These are phyloP conservation scores for Samia ricini DNA, from an alignment of 1,140 invertebrate genomes.

Conservation along the genomic window DNA sequence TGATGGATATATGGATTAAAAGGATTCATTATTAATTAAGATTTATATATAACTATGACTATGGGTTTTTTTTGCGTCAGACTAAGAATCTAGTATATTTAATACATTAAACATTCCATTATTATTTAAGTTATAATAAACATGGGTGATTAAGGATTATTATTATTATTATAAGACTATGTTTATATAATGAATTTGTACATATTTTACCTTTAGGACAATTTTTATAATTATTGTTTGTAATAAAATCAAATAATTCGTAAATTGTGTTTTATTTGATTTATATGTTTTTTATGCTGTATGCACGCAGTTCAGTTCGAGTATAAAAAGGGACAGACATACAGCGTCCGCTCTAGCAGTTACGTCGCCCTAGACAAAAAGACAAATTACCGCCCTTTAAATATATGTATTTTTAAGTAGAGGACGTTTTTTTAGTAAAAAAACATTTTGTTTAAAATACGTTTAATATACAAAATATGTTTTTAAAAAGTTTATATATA, in stretches of 20 bases:
- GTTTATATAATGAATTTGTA: conserved; percentile 9
- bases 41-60: neutral
- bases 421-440: no score
- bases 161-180: conserved; percentile 11
- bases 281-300: no score
- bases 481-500: no score
- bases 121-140: conserved; percentile 3
- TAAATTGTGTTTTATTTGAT: neutral
- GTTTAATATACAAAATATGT: no score
- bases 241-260: conserved; percentile 18
- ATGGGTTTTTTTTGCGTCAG: neutral
- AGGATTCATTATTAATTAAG: neutral
- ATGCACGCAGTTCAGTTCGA: no score
- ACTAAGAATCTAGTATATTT: neutral
- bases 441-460: no score
- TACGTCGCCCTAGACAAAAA: no score
- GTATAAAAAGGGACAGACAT: no score
- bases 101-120: conserved; percentile 3
- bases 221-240: conserved; percentile 24
- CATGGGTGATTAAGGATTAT: conserved; percentile 10
- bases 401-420: no score
- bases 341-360: no score
- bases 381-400: no score
- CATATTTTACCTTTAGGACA: conserved; percentile 17
- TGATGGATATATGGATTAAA: no score